Percentiles rank a stretch among this genome's conserved stretches.
Evolutionary conservation across 2,113 vertebrate species (phyloP).

Genomic region (Columbina picui): DNA sequence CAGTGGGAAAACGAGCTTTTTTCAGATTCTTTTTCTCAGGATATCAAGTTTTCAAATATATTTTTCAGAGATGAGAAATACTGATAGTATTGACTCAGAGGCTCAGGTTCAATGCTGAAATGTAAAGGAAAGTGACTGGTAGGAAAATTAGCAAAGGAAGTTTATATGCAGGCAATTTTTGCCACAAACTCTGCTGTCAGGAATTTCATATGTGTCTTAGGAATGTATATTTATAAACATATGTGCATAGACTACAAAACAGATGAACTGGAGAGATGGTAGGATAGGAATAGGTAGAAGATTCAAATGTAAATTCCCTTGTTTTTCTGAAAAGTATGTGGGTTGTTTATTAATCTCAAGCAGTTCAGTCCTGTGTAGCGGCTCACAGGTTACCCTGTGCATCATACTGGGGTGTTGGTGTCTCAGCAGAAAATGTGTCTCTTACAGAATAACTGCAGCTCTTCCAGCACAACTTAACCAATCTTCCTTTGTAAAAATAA

Average conservation of each 20-base stretch:
- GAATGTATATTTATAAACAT: background rate
- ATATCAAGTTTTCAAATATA: background rate
- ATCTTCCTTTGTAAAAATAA: background rate
- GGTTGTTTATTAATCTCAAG: background rate
- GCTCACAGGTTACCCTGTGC: background rate
- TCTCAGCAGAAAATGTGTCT: background rate
- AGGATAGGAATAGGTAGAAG: background rate
- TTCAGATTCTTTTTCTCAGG: background rate
- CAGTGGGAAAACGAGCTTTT: fast-evolving
- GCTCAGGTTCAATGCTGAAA: background rate
- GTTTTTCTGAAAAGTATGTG: background rate
- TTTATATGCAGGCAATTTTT: background rate
- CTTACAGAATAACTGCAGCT: background rate
- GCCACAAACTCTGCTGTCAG: background rate
- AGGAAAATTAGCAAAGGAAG: background rate
- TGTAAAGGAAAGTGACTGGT: background rate
- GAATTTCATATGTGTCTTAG: background rate
- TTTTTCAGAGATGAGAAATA: background rate
- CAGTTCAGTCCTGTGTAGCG: background rate
- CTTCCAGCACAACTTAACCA: background rate
- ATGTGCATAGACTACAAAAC: background rate
- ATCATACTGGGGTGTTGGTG: fast-evolving
- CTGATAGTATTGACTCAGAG: background rate
- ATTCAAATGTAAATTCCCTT: background rate
- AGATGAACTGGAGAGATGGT: background rate